Evolutionary conservation across 2,113 vertebrate species (phyloP).

Genomic region (Romanogobio albipinnatus): DNA sequence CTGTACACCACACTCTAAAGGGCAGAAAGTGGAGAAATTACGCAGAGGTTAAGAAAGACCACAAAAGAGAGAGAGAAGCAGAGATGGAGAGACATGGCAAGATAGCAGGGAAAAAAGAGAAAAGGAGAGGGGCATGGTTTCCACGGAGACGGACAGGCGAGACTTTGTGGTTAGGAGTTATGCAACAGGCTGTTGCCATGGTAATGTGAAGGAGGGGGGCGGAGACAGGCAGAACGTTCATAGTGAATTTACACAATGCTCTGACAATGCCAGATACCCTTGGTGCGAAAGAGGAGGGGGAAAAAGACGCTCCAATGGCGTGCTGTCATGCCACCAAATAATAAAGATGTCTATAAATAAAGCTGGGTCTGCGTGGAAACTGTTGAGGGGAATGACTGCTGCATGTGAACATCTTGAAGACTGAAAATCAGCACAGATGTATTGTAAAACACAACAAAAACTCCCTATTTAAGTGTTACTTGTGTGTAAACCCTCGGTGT

Average conservation of each 20-base stretch:
- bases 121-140: conserved; percentile 60
- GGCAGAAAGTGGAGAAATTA: conserved; percentile 15
- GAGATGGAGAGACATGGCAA: conserved; percentile 14
- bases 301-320: background rate
- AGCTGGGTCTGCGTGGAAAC: conserved; percentile 11
- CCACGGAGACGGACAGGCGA: conserved; percentile 72
- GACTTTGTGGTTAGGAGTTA: conserved; percentile 70
- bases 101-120: conserved; percentile 2
- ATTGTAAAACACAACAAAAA: background rate
- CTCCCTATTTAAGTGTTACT: background rate
- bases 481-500: background rate
- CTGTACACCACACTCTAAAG: background rate
- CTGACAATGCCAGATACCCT: conserved; percentile 52
- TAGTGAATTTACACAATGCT: conserved; percentile 44
- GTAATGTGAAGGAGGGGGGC: conserved; percentile 49
- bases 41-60: background rate
- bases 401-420: background rate
- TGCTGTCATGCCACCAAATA: conserved; percentile 10
- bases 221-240: conserved; percentile 41
- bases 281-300: conserved; percentile 15
- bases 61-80: background rate
- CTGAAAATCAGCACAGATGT: background rate
- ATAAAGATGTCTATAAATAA: conserved; percentile 38
- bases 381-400: background rate
- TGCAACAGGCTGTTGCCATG: conserved; percentile 76